Base-by-base conservation (phyloP, 2,113 vertebrate genomes). In the Etia nguti region DNA sequence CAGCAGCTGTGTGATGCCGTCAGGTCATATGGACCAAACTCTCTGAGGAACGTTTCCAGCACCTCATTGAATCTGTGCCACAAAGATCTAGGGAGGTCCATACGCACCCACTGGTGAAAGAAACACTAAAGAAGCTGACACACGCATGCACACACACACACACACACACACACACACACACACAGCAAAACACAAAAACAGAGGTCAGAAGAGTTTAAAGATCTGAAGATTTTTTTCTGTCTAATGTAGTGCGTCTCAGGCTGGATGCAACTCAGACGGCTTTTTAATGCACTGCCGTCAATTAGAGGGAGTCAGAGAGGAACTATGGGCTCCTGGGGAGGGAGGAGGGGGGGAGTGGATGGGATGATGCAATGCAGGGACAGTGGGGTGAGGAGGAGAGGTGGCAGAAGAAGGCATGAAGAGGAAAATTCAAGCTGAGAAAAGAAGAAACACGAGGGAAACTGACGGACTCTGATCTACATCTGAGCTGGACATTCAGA, bases 201-300 rank as follows among this genome's bases (percentile, higher is more conserved):
- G 18, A 80, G 22, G 20, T 9, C 2, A 12, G 12, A 36, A 46
- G 54, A 65, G 0, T 1, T 34, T 46, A 1, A 77, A 52, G 82
- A 75, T 54, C 50, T 36, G 24, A 48, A 79, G 10, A n/a, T 16
- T 62, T 81, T 86, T 84, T 56, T 91, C 81, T 20, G 43, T 83
- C 57, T 83, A 82, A 88, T 62, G 65, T 43, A 1, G 26, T 8
- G 26, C 1, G 6, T 31, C 80, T 89, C 46, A 2, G 54, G 80
- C 8, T 52, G 56, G 48, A 85, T 15, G 85, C 46, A 2, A 54
- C 83, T 88, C 79, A 46, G 70, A 84, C 88, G 88, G 86, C 18
- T 83, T 92, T 94, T 90, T 92, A 93, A 92, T 88, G 91, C 52
- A 80, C 59, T 56, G 87, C 79, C 92, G 91, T 85, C 84, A 92